Evolutionary conservation across 2,797 vertebrate species (phyloP), one percentile per base, ranked within the genome.

Genomic region (Scomberomorus guttatus): DNA sequence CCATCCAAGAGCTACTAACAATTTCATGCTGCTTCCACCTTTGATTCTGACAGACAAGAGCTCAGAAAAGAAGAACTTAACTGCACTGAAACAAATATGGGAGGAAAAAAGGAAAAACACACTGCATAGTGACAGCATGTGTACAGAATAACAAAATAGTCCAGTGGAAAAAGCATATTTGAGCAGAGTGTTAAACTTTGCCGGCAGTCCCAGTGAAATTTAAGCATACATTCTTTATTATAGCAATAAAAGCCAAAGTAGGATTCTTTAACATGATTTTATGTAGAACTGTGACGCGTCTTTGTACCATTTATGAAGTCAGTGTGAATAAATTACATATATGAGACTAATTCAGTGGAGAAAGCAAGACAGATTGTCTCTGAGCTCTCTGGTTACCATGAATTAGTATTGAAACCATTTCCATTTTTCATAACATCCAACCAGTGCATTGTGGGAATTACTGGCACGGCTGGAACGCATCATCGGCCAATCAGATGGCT

Each of bases 391-490:
- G 34, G 48, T 84, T 59, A 75, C 59, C 4, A 0, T 39, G 62
- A 75, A 32, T 75, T 77, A 25, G 46, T 39, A 42, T 27, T 24
- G 5, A 80, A 79, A 39, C 44, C 56, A 58, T 82, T 80, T 76
- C 56, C 77, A 81, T 86, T 79, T 79, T 72, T 86, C 72, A 78
- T 34, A 37, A 59, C 62, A 39, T 72, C 6, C 27, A 68, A 17
- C 34, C 15, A 18, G 39, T 59, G 76, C 58, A 51, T 77, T 80
- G 77, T 79, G 83, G 87, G 83, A 86, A 62, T 86, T 82, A 77
- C 56, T 44, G 18, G 39, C 62, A 72, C 22, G 37, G 72, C 83
- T 84, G 86, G 85, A 87, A 79, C 55, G 11, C 80, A 57, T 66
- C 65, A 48, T 42, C 32, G 64, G 67, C 79, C 79, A 76, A 81